Conservation (phyloP, 2,888 invertebrate genomes). For the Cyaniris semiargus region DNA sequence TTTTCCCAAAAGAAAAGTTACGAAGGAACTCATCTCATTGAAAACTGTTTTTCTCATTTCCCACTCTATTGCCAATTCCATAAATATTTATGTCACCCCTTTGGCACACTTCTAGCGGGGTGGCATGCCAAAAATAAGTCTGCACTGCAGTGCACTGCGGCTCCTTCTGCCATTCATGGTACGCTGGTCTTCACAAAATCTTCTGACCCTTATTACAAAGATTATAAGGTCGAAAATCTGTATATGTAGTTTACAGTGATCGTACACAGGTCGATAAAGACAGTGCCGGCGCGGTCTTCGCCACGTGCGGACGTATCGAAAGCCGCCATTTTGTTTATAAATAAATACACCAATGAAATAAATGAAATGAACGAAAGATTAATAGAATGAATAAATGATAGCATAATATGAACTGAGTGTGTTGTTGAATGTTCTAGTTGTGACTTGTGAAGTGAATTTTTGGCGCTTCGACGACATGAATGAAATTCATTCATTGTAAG, state of each 20-base stretch:
- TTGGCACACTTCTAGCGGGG: constrained; percentile 50
- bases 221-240: background rate
- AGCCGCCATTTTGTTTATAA: constrained; percentile 61
- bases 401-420: background rate
- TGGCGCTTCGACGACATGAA: background rate
- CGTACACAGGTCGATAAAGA: constrained; percentile 45
- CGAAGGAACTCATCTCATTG: background rate
- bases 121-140: constrained; percentile 77
- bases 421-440: background rate
- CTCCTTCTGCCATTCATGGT: constrained; percentile 63
- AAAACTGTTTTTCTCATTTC: background rate
- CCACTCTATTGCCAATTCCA: background rate
- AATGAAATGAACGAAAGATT: background rate
- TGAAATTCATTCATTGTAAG: constrained; percentile 19
- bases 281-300: constrained; percentile 68
- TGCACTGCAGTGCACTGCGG: constrained; percentile 79
- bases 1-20: background rate
- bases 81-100: constrained; percentile 14
- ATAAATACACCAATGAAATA: constrained; percentile 46
- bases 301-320: constrained; percentile 55
- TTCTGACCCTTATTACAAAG: background rate
- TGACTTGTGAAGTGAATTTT: constrained; percentile 35
- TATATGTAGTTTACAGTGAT: background rate
- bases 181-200: constrained; percentile 46
- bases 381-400: background rate